Base-by-base conservation (phyloP, 2,888 invertebrate species). In the Gandaritis pyraliata region DNA sequence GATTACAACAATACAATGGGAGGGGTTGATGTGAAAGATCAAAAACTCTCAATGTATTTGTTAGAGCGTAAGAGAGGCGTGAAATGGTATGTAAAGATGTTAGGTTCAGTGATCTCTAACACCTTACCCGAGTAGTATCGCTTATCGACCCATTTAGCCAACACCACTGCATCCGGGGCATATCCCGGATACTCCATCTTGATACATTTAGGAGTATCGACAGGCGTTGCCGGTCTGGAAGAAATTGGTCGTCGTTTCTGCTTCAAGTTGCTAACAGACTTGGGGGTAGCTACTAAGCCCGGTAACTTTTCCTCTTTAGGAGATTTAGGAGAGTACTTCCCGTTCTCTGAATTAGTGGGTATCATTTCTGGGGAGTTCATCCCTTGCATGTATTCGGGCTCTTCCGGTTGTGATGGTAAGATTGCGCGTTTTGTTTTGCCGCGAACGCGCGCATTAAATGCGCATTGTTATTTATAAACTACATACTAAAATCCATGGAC, bases 111-210 rank as follows among this genome's bases (percentile, higher is more conserved):
- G 50, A 93, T 93, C 68, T 93, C 93, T 10, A 89, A 79, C 0
- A 95, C 93, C 76, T 85, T 93, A 0, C 95, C 95, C 0, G 95
- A 94, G 71, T 95, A 95, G 70, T 94, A 95, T 64, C 94, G 93
- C 72, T 94, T 94, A 74, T 95, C 95, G 0, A 94, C 93, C 95
- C 95, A 95, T 78, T 94, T 94, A 0, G 95, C 95, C 69, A 95
- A 88, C 0, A 95, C 95, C 0, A 88, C 86, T 0, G 92, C 93
- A 5, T 91, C 92, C 0, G 88, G 87, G 0, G 87, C 75, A 60
- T 76, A 85, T 0, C 90, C 90, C 4, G 87, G 82, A 47, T 88
- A 90, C 65, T 92, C 92, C 0, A 73, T 65, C 61, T 91, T 91
- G 0, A 85, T 62, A 0, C 75, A 58, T 50, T 62, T 62, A 8